Conservation (phyloP, 2,888 invertebrate genomes). For the Drosophila austrosaltans region DNA sequence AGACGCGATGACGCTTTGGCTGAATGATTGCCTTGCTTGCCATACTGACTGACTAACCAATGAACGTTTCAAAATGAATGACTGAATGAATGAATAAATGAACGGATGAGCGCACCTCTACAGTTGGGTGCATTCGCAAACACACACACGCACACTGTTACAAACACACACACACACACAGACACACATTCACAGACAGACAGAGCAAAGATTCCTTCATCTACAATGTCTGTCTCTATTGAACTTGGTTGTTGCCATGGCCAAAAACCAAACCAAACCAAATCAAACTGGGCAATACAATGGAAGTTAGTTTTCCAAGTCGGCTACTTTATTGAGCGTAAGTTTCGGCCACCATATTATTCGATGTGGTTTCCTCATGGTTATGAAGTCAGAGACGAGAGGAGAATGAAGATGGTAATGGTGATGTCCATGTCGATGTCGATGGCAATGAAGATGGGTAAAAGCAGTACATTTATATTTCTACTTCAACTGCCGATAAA, state of each 20-base stretch:
- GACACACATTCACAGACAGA: not conserved
- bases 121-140: conserved; percentile 76
- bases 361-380: conserved; percentile 66
- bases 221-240: conserved; percentile 48
- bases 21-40: conserved; percentile 72
- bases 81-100: conserved; percentile 77
- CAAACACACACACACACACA: not conserved
- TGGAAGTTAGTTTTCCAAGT: conserved; percentile 74
- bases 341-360: conserved; percentile 65
- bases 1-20: conserved; percentile 44
- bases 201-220: conserved; percentile 25
- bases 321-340: conserved; percentile 77
- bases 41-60: conserved; percentile 75
- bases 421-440: not conserved
- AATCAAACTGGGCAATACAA: conserved; percentile 51
- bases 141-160: conserved; percentile 36
- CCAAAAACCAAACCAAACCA: conserved; percentile 9
- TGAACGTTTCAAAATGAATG: conserved; percentile 75
- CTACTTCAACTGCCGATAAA: conserved; percentile 70
- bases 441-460: not conserved
- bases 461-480: conserved; percentile 68
- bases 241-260: conserved; percentile 57
- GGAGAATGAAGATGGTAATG: not conserved
- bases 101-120: conserved; percentile 75
- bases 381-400: conserved; percentile 59